These are phyloP conservation scores for Ceryle rudis DNA, from an alignment of 2,797 vertebrate species.

Conservation along the genomic window DNA sequence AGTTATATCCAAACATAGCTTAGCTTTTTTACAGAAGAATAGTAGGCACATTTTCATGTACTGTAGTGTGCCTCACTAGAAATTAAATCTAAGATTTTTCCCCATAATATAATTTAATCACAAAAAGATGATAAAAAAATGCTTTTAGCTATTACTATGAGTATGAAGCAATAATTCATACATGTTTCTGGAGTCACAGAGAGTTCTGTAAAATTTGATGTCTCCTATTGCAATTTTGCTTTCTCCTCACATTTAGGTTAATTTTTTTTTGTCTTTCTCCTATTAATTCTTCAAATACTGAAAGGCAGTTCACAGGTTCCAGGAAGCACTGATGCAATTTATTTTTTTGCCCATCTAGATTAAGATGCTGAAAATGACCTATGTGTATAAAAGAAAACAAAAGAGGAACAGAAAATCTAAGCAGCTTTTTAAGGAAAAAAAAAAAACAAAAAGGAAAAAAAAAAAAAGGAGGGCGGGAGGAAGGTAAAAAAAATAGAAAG, in stretches of 20 bases:
- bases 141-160: neutral
- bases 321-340: constrained; percentile 3
- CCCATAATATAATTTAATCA: neutral
- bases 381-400: constrained; percentile 34
- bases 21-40: neutral
- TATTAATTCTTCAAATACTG: constrained; percentile 43
- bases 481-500: rapidly evolving
- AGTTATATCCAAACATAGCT: neutral
- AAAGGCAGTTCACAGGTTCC: constrained; percentile 4
- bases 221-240: neutral
- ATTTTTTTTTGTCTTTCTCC: constrained; percentile 53
- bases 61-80: neutral
- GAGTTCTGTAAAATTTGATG: neutral
- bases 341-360: neutral
- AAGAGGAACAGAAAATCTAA: constrained; percentile 49
- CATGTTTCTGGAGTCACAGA: neutral
- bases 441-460: neutral
- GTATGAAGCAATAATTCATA: neutral
- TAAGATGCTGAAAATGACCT: constrained; percentile 39
- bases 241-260: constrained; percentile 11
- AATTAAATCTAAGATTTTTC: neutral
- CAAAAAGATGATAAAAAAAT: neutral
- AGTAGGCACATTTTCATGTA: neutral
- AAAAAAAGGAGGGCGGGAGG: rapidly evolving
- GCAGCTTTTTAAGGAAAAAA: constrained; percentile 33